Evolutionary conservation across 2,888 invertebrate species (phyloP).

Genomic region (Sinhomidia bicolor): DNA sequence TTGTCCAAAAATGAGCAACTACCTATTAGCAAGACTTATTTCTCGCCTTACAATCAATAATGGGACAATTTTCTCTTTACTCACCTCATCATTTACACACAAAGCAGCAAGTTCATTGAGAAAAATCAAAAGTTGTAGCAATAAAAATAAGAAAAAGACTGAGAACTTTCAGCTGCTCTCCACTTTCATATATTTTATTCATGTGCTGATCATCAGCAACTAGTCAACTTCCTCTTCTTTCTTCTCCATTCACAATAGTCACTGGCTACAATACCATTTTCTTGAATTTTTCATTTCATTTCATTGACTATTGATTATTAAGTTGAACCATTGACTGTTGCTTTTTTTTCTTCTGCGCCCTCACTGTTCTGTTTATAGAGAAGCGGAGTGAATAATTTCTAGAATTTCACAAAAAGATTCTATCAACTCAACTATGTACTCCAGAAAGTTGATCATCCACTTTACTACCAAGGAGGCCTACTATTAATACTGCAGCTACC

Average conservation of each 20-base stretch:
- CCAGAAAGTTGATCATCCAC: background rate
- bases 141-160: background rate
- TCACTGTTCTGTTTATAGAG: no score
- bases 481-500: background rate
- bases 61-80: slow-evolving; percentile 41
- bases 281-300: background rate
- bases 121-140: background rate
- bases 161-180: slow-evolving; percentile 44
- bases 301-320: slow-evolving; percentile 26
- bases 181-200: slow-evolving; percentile 28
- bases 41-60: slow-evolving; percentile 36
- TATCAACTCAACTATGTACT: slow-evolving; percentile 14
- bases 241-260: slow-evolving; percentile 3
- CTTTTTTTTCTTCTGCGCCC: slow-evolving; percentile 7
- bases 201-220: background rate
- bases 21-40: slow-evolving; percentile 71
- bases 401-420: slow-evolving; percentile 51
- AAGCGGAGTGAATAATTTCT: slow-evolving; percentile 70
- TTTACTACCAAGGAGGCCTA: slow-evolving; percentile 53
- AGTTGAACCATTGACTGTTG: slow-evolving; percentile 46
- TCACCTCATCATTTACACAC: slow-evolving; percentile 22
- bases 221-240: slow-evolving; percentile 8
- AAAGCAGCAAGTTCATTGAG: slow-evolving; percentile 7
- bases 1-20: slow-evolving; percentile 41
- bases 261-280: background rate